Evolutionary conservation across 2,888 invertebrate species (phyloP).

Genomic region (Pachycephus smyrnensis): DNA sequence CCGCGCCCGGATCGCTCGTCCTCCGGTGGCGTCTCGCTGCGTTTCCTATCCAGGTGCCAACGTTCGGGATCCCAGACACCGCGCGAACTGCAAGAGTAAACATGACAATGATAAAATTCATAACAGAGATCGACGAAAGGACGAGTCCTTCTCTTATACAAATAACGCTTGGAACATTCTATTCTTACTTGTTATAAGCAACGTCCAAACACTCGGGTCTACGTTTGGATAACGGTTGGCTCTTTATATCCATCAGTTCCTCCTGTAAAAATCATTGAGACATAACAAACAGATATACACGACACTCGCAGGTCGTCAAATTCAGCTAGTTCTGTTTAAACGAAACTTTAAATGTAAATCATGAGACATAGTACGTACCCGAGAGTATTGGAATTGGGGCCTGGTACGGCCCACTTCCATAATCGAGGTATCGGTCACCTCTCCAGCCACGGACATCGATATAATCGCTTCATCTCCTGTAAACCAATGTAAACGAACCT

Average conservation of each 20-base stretch:
- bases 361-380: constrained; percentile 43
- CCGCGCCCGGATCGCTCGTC: constrained; percentile 71
- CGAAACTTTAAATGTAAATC: neutral
- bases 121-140: constrained; percentile 10
- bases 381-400: constrained; percentile 64
- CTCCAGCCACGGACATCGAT: constrained; percentile 67
- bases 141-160: too few relatives aligned
- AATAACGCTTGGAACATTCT: too few relatives aligned
- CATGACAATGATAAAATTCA: constrained; percentile 40
- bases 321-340: neutral
- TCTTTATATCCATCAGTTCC: constrained; percentile 78
- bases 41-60: constrained; percentile 71
- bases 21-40: constrained; percentile 74
- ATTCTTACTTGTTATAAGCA: constrained; percentile 70
- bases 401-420: constrained; percentile 63
- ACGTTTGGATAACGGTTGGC: constrained; percentile 76
- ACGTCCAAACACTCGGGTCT: constrained; percentile 78
- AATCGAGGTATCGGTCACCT: constrained; percentile 64
- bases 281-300: neutral
- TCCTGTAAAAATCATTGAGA: constrained; percentile 67
- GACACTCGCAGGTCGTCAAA: neutral
- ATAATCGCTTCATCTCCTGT: constrained; percentile 70
- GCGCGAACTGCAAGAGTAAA: constrained; percentile 58
- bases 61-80: constrained; percentile 70
- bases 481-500: constrained; percentile 22